Evolutionary conservation across 1,140 invertebrate species (phyloP), one percentile per base, ranked within the genome.

Genomic region (Caenorhabditis inopinata): DNA sequence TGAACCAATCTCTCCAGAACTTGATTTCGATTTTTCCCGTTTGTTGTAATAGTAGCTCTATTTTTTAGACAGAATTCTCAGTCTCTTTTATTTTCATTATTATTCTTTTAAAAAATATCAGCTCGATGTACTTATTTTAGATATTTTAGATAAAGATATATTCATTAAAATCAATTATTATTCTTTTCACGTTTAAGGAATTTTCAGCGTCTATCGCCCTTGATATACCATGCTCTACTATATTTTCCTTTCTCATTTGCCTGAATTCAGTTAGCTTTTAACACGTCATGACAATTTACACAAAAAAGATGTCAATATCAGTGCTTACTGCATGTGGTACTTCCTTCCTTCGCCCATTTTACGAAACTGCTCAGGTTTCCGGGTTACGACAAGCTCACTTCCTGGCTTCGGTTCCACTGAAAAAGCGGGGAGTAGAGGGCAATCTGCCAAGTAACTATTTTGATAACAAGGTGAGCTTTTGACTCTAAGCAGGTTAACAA

Each of bases 361-460:
- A 5, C 7, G 29, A 2, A 45, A 16, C 18, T 42, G 16, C 51
- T 3, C 49, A 1, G 12, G 9, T 11, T 42, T 68, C 14, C 6
- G n/a, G n/a, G 9, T 1, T 79, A n/a, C 38, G 78, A 11, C 23
- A 51, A 5, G 58, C 53, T 4, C 78, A 79, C 38, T 79, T 79
- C 27, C 23, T 79, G 27, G 62, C 78, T n/a, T 42, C 51, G 9
- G 78, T 79, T n/a, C 78, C 58, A n/a, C 23, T 79, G 27, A 79
- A 74, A 27, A 74, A 75, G n/a, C 38, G 78, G 12, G 62, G 62
- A 14, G 78, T 79, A 9, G 78, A 79, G 2, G 78, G 78, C 74
- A 74, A 27, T 35, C 23, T 79, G 1, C 45, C 62, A 7, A 62
- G 25, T n/a, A 46, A 79, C 14, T 27, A 79, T 9, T 79, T 74